Percentiles rank a stretch among this genome's conserved stretches.
Evolutionary conservation across 1,140 invertebrate species (phyloP).

Genomic region (Tetragonula clypearis): DNA sequence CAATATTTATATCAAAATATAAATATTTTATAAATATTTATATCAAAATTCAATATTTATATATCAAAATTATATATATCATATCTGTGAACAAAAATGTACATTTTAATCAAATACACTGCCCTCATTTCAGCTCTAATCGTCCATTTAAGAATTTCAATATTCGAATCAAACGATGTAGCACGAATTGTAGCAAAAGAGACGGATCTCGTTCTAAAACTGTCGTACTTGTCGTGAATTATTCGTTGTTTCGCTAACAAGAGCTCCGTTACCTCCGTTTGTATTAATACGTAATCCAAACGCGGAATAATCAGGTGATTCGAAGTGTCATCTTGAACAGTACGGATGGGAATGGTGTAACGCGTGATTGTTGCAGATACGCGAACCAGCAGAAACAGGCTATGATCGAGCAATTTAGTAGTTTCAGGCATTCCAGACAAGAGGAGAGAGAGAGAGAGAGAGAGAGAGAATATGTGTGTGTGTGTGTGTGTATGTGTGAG

Average conservation of each 20-base stretch:
- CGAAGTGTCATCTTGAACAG: background rate
- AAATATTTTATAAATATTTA: no score
- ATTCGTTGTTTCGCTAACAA: background rate
- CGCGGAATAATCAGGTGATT: background rate
- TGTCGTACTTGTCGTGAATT: background rate
- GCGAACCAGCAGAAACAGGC: background rate
- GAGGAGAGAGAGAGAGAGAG: conserved; percentile 7
- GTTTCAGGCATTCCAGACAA: conserved; percentile 46
- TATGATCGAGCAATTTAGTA: conserved; percentile 5
- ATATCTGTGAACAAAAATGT: no score
- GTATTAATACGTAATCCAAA: background rate
- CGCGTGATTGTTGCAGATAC: background rate
- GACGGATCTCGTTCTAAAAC: background rate
- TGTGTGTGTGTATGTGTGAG: no score
- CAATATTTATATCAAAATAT: no score
- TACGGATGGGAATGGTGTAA: background rate
- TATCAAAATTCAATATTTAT: no score
- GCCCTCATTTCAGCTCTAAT: no score
- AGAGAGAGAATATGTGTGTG: no score
- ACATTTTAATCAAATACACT: no score
- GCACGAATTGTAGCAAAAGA: background rate
- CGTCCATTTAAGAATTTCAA: no score
- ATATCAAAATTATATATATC: no score
- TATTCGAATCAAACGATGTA: background rate
- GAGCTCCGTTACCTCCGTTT: no score